phyloP scores from a whole-genome alignment of 2,888 invertebrate genomes.

The Carpatolechia fugitivella region DNA sequence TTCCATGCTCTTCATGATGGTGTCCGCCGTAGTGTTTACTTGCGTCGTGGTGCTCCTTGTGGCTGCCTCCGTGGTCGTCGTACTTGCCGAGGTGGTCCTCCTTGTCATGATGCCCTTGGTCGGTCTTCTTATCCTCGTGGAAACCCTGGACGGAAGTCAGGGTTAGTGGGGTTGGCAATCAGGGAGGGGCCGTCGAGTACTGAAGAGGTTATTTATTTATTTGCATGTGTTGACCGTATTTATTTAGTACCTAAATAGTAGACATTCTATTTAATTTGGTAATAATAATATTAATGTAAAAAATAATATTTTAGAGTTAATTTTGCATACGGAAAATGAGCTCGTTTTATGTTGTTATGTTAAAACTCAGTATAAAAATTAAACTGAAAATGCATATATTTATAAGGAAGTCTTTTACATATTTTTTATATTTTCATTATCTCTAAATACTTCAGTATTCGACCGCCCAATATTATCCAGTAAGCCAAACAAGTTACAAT shows the following conservation, averaged over 20 bases:
- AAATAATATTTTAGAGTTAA: too few relatives aligned
- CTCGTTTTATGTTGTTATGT: too few relatives aligned
- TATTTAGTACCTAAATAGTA: too few relatives aligned
- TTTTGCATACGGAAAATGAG: too few relatives aligned
- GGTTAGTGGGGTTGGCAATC: neutral
- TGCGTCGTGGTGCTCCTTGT: conserved; percentile 81
- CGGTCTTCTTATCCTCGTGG: conserved; percentile 81
- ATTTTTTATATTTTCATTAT: too few relatives aligned
- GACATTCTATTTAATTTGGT: too few relatives aligned
- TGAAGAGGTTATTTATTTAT: neutral
- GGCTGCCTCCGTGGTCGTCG: conserved; percentile 81
- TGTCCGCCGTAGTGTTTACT: conserved; percentile 82
- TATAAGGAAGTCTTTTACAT: too few relatives aligned
- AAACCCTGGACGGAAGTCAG: conserved; percentile 50
- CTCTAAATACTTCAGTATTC: neutral
- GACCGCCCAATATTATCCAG: neutral
- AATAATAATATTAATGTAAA: too few relatives aligned
- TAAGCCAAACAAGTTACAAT: neutral
- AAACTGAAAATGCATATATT: too few relatives aligned
- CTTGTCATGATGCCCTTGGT: conserved; percentile 84
- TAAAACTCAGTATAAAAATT: too few relatives aligned
- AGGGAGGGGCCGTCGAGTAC: neutral
- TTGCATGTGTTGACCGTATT: too few relatives aligned
- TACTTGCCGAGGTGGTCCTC: conserved; percentile 82
- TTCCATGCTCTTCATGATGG: conserved; percentile 83